Evolutionary conservation across 2,797 vertebrate genomes (phyloP).

Genomic region (Parambassis ranga): DNA sequence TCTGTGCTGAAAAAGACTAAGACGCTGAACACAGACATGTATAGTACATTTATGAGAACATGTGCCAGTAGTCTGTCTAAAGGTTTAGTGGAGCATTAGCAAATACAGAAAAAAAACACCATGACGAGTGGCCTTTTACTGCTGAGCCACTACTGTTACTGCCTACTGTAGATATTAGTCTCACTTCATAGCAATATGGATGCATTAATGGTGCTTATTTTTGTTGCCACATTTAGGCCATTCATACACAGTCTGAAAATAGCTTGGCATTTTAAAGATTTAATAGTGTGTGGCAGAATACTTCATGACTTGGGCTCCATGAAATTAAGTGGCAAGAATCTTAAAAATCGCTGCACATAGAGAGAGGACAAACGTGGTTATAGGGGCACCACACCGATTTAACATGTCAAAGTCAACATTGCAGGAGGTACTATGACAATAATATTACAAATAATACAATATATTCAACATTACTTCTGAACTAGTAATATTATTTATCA

Average conservation of each 20-base stretch:
- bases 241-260: slow-evolving; percentile 25
- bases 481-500: no score
- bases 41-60: slow-evolving; percentile 72
- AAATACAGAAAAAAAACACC: slow-evolving; percentile 20
- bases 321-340: slow-evolving; percentile 12
- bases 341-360: neutral
- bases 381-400: neutral
- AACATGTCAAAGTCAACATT: neutral
- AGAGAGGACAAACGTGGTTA: neutral
- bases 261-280: slow-evolving; percentile 43
- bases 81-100: slow-evolving; percentile 49
- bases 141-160: slow-evolving; percentile 11
- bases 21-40: slow-evolving; percentile 60
- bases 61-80: slow-evolving; percentile 45
- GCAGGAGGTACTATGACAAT: neutral
- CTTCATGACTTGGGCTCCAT: slow-evolving; percentile 5
- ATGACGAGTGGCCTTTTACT: slow-evolving; percentile 25
- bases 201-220: slow-evolving; percentile 5
- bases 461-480: no score
- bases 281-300: slow-evolving; percentile 40
- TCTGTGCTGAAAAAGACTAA: slow-evolving; percentile 45
- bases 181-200: slow-evolving; percentile 1
- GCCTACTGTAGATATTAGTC: slow-evolving; percentile 11
- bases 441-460: no score
- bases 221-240: slow-evolving; percentile 4